Evolutionary conservation across 2,797 vertebrate species (phyloP).

Genomic region (Ptychobarbus kaznakovi): DNA sequence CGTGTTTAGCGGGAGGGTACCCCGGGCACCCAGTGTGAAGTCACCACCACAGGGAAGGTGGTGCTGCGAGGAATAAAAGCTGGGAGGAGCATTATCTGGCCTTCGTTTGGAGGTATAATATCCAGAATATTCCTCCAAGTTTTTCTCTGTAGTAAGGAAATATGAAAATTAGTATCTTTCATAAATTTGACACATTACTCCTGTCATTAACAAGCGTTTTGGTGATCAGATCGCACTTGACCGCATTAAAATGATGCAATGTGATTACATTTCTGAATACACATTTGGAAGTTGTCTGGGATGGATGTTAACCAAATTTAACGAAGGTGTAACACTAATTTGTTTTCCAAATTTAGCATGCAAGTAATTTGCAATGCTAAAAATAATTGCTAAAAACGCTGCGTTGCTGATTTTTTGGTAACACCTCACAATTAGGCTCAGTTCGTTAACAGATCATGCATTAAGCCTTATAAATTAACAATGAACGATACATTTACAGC

Average conservation of each 20-base stretch:
- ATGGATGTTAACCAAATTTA: not conserved
- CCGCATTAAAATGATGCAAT: not conserved
- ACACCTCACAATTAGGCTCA: not conserved
- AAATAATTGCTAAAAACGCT: not conserved
- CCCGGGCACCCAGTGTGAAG: slow-evolving; percentile 76
- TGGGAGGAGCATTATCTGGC: slow-evolving; percentile 69
- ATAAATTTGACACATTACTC: not conserved
- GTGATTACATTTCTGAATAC: not conserved
- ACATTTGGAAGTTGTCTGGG: not conserved
- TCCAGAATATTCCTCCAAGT: slow-evolving; percentile 84
- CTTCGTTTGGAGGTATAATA: slow-evolving; percentile 74
- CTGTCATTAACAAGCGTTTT: not conserved
- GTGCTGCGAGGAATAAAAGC: slow-evolving; percentile 81
- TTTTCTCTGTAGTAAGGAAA: slow-evolving; percentile 79
- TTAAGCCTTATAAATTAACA: not conserved
- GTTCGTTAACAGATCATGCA: not conserved
- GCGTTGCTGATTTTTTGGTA: not conserved
- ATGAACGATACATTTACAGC: not conserved
- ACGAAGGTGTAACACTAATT: not conserved
- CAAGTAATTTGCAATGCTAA: not conserved
- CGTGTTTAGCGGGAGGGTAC: slow-evolving; percentile 83
- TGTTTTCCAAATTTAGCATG: not conserved
- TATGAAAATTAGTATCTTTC: not conserved
- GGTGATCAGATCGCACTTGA: not conserved
- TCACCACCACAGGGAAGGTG: slow-evolving; percentile 78